A percentile compares a stretch with the other conserved stretches of the same genome.
phyloP scores from a whole-genome alignment of 2,888 invertebrate genomes.

The Macroteleia sp. region DNA sequence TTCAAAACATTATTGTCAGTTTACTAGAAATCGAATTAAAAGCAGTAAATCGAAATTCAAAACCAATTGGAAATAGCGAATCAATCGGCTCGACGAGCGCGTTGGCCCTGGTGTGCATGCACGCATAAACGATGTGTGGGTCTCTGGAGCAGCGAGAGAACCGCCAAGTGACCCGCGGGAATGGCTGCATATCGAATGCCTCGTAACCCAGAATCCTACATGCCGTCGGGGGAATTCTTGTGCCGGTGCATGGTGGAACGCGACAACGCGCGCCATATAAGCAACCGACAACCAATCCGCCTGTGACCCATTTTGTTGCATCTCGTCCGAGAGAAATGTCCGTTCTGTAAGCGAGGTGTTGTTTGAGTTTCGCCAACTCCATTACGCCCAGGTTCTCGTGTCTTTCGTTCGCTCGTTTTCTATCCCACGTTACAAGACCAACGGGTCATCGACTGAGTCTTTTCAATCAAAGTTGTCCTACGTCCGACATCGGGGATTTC shows the following conservation, averaged over 20 bases:
- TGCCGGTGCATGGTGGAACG: constrained; percentile 15
- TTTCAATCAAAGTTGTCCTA: constrained; percentile 35
- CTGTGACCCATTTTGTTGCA: constrained; percentile 36
- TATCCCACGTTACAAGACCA: not conserved
- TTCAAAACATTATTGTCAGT: no score
- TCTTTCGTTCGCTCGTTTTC: not conserved
- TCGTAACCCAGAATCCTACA: constrained; percentile 48
- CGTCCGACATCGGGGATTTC: constrained; percentile 7
- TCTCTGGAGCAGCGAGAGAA: constrained; percentile 4
- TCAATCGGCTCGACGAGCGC: not conserved
- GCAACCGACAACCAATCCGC: constrained; percentile 7
- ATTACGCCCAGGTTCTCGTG: constrained; percentile 7
- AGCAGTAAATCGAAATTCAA: not conserved
- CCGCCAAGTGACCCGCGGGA: constrained; percentile 41
- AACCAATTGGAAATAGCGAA: not conserved
- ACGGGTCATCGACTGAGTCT: constrained; percentile 20
- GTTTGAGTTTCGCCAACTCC: constrained; percentile 48
- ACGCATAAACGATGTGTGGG: constrained; percentile 2
- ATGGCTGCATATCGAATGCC: constrained; percentile 43
- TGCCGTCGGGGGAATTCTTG: constrained; percentile 41
- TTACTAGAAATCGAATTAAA: no score
- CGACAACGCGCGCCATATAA: constrained; percentile 32
- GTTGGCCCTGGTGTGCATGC: constrained; percentile 1
- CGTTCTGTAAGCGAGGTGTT: constrained; percentile 23
- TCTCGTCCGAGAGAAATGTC: constrained; percentile 4